Conservation (phyloP, 2,888 invertebrate species). For the Temnothorax ravouxi region DNA sequence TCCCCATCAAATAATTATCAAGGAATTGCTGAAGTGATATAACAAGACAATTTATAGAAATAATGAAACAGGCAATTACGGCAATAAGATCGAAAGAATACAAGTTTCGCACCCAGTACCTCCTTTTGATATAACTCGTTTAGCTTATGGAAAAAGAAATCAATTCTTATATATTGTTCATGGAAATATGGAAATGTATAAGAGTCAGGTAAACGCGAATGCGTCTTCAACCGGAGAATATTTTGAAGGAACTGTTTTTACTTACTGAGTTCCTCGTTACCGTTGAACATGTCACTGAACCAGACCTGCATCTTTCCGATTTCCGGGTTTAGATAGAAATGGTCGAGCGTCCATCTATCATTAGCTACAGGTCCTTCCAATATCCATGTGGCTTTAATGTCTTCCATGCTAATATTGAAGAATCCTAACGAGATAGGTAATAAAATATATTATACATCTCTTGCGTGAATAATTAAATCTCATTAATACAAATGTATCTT, state of each 20-base stretch:
- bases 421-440: conserved; percentile 73
- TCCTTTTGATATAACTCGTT: neutral
- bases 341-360: conserved; percentile 84
- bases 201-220: neutral
- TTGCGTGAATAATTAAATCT: neutral
- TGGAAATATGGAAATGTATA: neutral
- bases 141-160: neutral
- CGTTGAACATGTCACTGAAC: conserved; percentile 88
- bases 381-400: conserved; percentile 77
- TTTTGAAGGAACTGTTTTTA: conserved; percentile 65
- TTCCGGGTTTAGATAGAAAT: conserved; percentile 89
- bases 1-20: conserved; percentile 10
- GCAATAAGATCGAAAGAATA: neutral
- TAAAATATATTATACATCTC: neutral
- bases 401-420: conserved; percentile 83
- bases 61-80: neutral
- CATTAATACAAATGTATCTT: neutral
- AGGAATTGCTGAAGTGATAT: conserved; percentile 23
- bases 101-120: neutral
- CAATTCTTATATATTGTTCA: neutral
- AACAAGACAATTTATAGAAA: conserved; percentile 3
- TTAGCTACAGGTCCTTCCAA: conserved; percentile 80
- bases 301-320: conserved; percentile 89
- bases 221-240: neutral
- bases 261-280: conserved; percentile 90